These are phyloP conservation scores for Menura novaehollandiae DNA, from an alignment of 2,113 vertebrate genomes.

Conservation along the genomic window DNA sequence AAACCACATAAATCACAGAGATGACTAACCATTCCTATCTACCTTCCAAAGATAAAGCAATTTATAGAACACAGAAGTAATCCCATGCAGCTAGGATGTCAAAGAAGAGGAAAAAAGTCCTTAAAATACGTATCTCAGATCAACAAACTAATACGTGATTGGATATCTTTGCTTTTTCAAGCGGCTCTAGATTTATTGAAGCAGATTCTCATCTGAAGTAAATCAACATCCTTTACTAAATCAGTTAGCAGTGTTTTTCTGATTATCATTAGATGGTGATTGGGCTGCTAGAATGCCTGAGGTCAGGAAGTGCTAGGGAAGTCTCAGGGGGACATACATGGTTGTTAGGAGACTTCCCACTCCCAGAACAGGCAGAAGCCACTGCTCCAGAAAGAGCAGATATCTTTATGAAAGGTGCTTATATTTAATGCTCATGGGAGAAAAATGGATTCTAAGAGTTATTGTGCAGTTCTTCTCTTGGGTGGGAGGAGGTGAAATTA, in stretches of 20 bases:
- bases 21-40: not conserved
- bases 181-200: conserved; percentile 7
- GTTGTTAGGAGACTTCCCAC: not conserved
- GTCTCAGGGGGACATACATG: not conserved
- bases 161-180: conserved; percentile 1
- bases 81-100: not conserved
- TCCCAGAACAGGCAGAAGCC: not conserved
- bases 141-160: not conserved
- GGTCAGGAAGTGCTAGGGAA: not conserved
- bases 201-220: conserved; percentile 29
- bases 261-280: not conserved
- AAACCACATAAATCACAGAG: not conserved
- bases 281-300: not conserved
- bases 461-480: not conserved
- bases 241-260: conserved; percentile 20
- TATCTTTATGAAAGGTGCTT: not conserved
- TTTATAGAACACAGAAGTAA: not conserved
- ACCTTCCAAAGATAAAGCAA: not conserved
- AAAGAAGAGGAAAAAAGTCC: not conserved
- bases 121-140: not conserved
- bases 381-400: not conserved
- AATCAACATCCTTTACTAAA: conserved; percentile 20
- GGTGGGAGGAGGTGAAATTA: not conserved
- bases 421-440: not conserved
- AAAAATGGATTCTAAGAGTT: not conserved